These are phyloP conservation scores for Platerodrilus igneus DNA, from an alignment of 2,888 invertebrate genomes.

Conservation along the genomic window DNA sequence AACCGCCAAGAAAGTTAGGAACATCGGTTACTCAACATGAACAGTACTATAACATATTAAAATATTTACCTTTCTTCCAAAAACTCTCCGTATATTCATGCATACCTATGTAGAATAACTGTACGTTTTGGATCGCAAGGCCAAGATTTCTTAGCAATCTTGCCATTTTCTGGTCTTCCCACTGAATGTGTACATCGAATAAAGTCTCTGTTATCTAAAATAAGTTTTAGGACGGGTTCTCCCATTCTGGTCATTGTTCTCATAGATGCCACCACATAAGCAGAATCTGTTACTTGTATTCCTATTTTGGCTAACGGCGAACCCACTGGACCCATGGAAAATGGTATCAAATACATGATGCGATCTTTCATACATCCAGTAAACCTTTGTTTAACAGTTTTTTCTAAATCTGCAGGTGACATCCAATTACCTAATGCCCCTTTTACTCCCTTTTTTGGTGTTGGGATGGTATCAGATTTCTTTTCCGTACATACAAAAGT, in stretches of 20 bases:
- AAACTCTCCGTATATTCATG: no score
- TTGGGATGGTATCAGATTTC: constrained; percentile 78
- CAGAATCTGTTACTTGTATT: constrained; percentile 92
- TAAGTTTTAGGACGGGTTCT: constrained; percentile 53
- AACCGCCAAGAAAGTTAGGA: no score
- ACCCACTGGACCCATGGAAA: constrained; percentile 97
- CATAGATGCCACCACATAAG: constrained; percentile 97
- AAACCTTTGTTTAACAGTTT: constrained; percentile 77
- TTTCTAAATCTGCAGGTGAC: constrained; percentile 73
- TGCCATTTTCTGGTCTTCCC: constrained; percentile 64
- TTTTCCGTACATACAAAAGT: constrained; percentile 90
- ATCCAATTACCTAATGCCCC: constrained; percentile 94
- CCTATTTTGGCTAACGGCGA: constrained; percentile 95
- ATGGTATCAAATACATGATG: constrained; percentile 98
- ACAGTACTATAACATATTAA: no score
- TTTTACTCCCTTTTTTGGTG: constrained; percentile 70
- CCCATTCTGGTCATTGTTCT: constrained; percentile 96
- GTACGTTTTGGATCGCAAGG: constrained; percentile 95
- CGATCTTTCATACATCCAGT: constrained; percentile 88
- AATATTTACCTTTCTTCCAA: no score
- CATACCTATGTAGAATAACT: constrained; percentile 80
- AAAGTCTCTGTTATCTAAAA: constrained; percentile 49
- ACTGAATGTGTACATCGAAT: constrained; percentile 89
- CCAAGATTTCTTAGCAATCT: constrained; percentile 72
- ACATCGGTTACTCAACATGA: no score